phyloP scores from a whole-genome alignment of 2,888 invertebrate species.

The Megalurothrips usitatus region DNA sequence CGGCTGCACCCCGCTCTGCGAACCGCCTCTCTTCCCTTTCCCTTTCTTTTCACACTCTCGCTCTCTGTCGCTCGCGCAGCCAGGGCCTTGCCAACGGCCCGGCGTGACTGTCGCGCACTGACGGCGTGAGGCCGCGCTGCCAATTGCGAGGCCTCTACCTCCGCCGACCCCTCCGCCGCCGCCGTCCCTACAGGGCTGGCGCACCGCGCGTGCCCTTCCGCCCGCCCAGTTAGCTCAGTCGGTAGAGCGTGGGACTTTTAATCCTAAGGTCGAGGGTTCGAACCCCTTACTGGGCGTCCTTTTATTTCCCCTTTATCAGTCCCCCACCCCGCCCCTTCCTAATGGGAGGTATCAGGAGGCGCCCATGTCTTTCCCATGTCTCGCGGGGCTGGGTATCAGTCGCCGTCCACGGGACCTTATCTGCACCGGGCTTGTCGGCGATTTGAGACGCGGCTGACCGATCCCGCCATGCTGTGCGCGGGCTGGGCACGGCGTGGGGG shows the following conservation, averaged over 20 bases:
- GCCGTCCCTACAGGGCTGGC: background rate
- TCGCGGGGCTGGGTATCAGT: background rate
- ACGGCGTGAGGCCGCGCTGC: no score
- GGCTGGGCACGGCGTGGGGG: no score
- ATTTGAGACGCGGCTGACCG: no score
- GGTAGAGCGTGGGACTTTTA: constrained; percentile 26
- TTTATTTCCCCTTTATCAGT: background rate
- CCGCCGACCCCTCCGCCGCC: background rate
- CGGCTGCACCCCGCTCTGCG: no score
- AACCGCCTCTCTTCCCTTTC: no score
- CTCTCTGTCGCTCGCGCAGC: no score
- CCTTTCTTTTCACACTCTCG: no score
- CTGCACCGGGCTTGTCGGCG: background rate
- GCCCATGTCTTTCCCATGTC: background rate
- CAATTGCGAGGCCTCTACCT: no score
- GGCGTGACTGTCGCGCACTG: no score
- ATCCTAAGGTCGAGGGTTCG: constrained; percentile 25
- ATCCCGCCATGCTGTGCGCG: no score
- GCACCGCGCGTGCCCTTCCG: background rate
- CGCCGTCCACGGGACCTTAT: constrained; percentile 17
- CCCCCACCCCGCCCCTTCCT: background rate
- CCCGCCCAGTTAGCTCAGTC: constrained; percentile 4
- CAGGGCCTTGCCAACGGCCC: no score
- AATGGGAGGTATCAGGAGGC: background rate
- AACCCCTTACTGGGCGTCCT: constrained; percentile 5